Evolutionary conservation across 1,140 invertebrate species (phyloP), one percentile per base, ranked within the genome.

Genomic region (Ips nitidus): DNA sequence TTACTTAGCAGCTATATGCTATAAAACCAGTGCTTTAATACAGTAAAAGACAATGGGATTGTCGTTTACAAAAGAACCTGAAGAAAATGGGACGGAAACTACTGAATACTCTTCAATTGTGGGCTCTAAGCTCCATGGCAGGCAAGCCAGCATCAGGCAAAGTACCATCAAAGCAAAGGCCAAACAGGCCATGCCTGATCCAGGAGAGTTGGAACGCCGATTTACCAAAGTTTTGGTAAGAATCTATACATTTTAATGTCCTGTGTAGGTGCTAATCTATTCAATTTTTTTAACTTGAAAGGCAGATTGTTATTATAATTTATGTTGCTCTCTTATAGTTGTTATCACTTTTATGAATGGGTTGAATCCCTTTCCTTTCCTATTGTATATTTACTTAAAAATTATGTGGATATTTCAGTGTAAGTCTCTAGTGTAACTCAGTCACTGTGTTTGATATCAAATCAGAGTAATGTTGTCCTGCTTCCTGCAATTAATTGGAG

Each of bases 191-290:
- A 94, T 95, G 91, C 95, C 92, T 55, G 94, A 95, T 76, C 83
- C 91, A 47, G 86, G 86, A 74, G 95, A 97, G 82, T 84, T 97
- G 81, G 95, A 97, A 81, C 89, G 89, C 75, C 85, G 94, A 74
- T 97, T 97, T 82, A 94, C 94, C 72, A 96, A 95, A 93, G 94
- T 97, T 77, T 83, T 97, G 89, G 95, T 97, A 82, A 92, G 93
- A 55, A 36, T 36, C 4, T 4, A 47, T 47, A 47, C 45, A 47
- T n/a, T 47, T 47, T 22, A 22, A 22, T 22, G 22, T 22, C 22
- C 86, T 71, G 39, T 57, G 2, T 22, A 40, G 52, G n/a, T 50
- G 56, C 41, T 59, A 22, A 22, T 22, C 22, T 22, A 22, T 22
- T 22, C 22, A 22, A 22, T 22, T 22, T 22, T 22, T 22, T 22